These are phyloP conservation scores for Hydrolagus colliei DNA, from an alignment of 2,797 vertebrate genomes.

Conservation along the genomic window DNA sequence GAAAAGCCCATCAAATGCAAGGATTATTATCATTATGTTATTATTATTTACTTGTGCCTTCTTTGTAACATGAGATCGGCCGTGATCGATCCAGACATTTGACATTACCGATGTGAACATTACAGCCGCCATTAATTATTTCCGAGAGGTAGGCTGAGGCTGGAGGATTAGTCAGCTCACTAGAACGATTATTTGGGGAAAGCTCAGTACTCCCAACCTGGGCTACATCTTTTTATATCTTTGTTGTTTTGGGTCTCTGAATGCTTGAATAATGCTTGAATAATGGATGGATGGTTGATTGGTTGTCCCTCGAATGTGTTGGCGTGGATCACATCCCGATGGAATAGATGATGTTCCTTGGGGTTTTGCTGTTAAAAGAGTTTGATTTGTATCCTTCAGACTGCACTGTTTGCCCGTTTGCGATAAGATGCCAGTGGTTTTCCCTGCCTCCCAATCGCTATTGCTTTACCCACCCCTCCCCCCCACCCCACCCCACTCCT, in stretches of 20 bases:
- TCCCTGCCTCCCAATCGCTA: too few species aligned
- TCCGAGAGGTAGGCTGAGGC: neutral
- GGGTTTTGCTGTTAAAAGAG: neutral
- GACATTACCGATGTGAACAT: neutral
- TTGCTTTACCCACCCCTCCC: too few species aligned
- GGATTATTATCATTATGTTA: too few species aligned
- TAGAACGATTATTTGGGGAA: neutral
- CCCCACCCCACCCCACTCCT: too few species aligned
- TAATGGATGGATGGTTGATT: neutral
- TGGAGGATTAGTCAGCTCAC: neutral
- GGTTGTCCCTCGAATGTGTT: too few species aligned
- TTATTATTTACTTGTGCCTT: too few species aligned
- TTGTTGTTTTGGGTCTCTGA: constrained; percentile 1
- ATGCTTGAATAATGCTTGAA: neutral
- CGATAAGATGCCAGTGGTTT: neutral
- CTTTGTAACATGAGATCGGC: neutral
- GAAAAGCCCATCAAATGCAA: too few species aligned
- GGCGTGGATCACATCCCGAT: too few species aligned
- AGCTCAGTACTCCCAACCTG: neutral
- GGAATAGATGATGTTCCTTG: neutral
- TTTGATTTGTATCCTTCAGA: neutral
- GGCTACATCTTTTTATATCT: neutral
- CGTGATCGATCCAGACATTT: neutral
- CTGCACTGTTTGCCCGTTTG: neutral
- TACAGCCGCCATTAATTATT: neutral